These are phyloP conservation scores for Hyla sarda DNA, from an alignment of 2,113 vertebrate genomes.

Conservation along the genomic window DNA sequence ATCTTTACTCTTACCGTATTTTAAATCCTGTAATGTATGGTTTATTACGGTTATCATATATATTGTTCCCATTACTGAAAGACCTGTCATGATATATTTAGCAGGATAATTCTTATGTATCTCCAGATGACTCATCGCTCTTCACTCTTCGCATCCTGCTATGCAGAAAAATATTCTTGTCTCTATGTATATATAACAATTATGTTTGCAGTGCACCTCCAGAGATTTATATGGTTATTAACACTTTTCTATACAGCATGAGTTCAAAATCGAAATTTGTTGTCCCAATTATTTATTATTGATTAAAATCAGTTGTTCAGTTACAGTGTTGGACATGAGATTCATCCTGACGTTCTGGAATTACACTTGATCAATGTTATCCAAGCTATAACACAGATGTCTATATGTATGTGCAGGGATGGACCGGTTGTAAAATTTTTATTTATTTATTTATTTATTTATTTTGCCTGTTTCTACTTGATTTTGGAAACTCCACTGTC, in stretches of 20 bases:
- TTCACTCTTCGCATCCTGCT: background rate
- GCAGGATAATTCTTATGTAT: background rate
- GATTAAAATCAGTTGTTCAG: no score
- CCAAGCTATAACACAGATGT: background rate
- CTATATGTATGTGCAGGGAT: background rate
- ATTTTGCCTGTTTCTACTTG: no score
- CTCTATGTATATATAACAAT: background rate
- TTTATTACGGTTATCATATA: background rate
- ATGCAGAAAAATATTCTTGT: background rate
- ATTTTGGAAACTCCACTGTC: no score
- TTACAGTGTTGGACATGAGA: no score
- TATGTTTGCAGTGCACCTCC: background rate
- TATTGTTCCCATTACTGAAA: background rate
- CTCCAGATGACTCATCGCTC: background rate
- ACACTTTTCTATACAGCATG: background rate
- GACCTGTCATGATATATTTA: slow-evolving; percentile 11
- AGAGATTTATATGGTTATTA: no score
- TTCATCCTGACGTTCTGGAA: background rate
- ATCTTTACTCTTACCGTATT: slow-evolving; percentile 7
- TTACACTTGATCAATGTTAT: background rate
- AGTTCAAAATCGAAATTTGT: no score
- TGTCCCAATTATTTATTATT: no score
- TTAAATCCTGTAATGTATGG: background rate
- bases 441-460: no score
- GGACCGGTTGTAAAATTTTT: background rate